Evolutionary conservation across 2,113 vertebrate species (phyloP), one percentile per base, ranked within the genome.

Genomic region (Indicator maculatus): DNA sequence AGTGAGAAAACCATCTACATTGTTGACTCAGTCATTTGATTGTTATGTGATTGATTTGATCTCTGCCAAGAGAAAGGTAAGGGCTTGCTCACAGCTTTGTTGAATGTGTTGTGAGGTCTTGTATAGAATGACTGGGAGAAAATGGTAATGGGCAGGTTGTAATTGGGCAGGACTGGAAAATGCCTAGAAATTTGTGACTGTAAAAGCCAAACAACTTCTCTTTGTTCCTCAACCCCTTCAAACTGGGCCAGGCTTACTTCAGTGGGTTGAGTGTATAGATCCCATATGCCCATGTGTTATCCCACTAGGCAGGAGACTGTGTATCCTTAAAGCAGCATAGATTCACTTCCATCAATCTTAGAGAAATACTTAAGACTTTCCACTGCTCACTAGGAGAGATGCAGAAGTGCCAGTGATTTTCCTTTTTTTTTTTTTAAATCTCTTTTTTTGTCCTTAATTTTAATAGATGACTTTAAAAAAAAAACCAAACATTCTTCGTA

Each of bases 21-120:
- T 91, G 72, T 88, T 93, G 79, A 88, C 33, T 93, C 36, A 75
- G n/a, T 78, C 83, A 83, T 86, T 88, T 89, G 72, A 88, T 93
- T 88, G 69, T 65, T 83, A 31, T 83, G 61, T 53, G 86, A 9
- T 91, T 93, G 84, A 60, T 88, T 71, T 96, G 71, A 71, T 80
- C 39, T 78, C 36, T 81, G 72, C 69, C 76, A 75, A 90, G 56
- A 80, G 33, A 70, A 41, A 69, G 31, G 55, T 75, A 66, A 82
- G 45, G 55, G 27, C 36, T 93, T 74, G 36, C 36, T 95, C 79
- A 74, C 45, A 74, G 58, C 61, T 94, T 90, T 93, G 41, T 12
- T 90, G 30, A 65, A 44, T 69, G 27, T 0, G 0, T 74, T 77
- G 13, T 90, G 71, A 69, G 47, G 16, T 33, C 23, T 67, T 74